Conservation (phyloP, 30 jellyfish, hydroid and myxozoan genomes). For the Haliclystus octoradiatus region DNA sequence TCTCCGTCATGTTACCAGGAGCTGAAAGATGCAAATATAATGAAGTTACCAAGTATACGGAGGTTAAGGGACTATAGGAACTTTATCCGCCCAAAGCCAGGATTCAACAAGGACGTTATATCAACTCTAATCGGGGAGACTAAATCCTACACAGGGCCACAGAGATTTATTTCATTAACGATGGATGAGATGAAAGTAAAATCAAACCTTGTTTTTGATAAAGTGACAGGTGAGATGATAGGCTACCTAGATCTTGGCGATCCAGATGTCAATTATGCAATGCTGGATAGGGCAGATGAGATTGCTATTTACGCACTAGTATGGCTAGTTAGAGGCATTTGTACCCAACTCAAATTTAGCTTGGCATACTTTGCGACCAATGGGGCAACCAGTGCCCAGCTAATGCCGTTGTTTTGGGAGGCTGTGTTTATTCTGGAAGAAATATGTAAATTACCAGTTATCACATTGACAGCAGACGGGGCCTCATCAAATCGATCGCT, state of each 20-base stretch:
- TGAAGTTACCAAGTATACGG: slow-evolving; percentile 22
- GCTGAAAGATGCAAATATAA: slow-evolving; percentile 6
- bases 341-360: too few species aligned
- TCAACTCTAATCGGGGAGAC: slow-evolving; percentile 7
- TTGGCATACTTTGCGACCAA: slow-evolving; percentile 29
- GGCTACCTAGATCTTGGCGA: slow-evolving; percentile 34
- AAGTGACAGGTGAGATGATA: slow-evolving; percentile 38
- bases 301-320: slow-evolving; percentile 39
- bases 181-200: slow-evolving; percentile 28
- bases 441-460: slow-evolving; percentile 31
- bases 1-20: slow-evolving; percentile 43
- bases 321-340: too few species aligned
- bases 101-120: slow-evolving; percentile 22
- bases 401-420: slow-evolving; percentile 39
- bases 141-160: slow-evolving; percentile 8
- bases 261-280: slow-evolving; percentile 21
- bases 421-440: slow-evolving; percentile 32
- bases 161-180: slow-evolving; percentile 12
- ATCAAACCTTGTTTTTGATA: too few species aligned
- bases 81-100: slow-evolving; percentile 23
- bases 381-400: slow-evolving; percentile 21
- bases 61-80: slow-evolving; percentile 29
- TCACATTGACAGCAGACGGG: slow-evolving; percentile 29
- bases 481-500: slow-evolving; percentile 38
- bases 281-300: slow-evolving; percentile 17